A percentile compares a stretch with the other conserved stretches of the same genome.
These are phyloP conservation scores for Leguminivora glycinivorella DNA, from an alignment of 1,140 invertebrate species.

Conservation along the genomic window DNA sequence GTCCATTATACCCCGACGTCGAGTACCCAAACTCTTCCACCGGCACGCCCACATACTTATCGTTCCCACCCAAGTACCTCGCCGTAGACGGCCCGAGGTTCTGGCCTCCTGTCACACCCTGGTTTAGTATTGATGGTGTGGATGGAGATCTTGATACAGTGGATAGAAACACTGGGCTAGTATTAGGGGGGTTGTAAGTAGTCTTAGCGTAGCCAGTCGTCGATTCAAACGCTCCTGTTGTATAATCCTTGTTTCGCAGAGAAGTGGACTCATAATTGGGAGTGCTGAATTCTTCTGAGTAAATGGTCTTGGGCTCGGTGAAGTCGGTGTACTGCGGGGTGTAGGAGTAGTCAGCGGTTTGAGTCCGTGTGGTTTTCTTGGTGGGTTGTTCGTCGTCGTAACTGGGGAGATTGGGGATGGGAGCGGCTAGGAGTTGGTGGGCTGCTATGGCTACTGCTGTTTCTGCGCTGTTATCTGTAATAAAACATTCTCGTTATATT, in stretches of 20 bases:
- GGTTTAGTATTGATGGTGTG: background rate
- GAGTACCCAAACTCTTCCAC: conserved; percentile 55
- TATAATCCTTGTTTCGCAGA: conserved; percentile 3
- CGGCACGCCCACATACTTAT: conserved; percentile 53
- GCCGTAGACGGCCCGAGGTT: conserved; percentile 44
- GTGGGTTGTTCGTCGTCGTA: conserved; percentile 61
- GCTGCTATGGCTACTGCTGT: conserved; percentile 73
- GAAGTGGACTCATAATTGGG: conserved; percentile 15
- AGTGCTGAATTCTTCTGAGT: conserved; percentile 44
- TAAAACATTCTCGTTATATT: background rate
- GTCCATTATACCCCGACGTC: conserved; percentile 50
- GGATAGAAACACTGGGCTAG: background rate
- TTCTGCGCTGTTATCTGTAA: conserved; percentile 62
- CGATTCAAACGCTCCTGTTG: background rate
- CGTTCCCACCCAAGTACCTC: conserved; percentile 49
- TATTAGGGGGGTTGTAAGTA: background rate
- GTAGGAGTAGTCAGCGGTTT: conserved; percentile 56
- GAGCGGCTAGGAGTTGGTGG: conserved; percentile 70
- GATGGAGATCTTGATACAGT: background rate
- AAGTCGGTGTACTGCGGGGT: conserved; percentile 48
- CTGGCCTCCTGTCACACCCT: background rate
- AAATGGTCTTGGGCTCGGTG: conserved; percentile 48
- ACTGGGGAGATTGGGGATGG: conserved; percentile 62
- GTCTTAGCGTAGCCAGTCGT: background rate
- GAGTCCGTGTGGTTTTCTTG: conserved; percentile 45